These are phyloP conservation scores for Caenorhabditis sp. DNA, from an alignment of 2,888 invertebrate species.

Conservation along the genomic window DNA sequence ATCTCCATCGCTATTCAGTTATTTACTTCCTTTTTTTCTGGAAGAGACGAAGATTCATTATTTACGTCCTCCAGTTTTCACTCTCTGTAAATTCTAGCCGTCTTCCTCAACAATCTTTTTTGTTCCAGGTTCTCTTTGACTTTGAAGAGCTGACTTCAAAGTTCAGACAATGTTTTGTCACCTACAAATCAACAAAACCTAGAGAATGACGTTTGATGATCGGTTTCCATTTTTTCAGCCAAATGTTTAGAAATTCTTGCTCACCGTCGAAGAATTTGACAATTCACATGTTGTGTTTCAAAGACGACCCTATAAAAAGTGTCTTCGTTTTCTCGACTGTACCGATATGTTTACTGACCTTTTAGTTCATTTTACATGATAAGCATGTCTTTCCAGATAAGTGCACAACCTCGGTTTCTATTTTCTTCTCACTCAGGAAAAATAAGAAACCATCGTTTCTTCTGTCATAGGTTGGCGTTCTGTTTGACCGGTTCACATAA, in stretches of 20 bases:
- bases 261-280: constrained; percentile 47
- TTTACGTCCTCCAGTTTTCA: constrained; percentile 10
- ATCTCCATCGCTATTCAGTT: constrained; percentile 50
- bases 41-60: constrained; percentile 39
- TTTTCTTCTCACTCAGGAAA: background rate
- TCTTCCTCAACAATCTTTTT: too few relatives aligned
- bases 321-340: background rate
- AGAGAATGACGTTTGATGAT: constrained; percentile 45
- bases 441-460: constrained; percentile 4
- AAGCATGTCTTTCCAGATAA: constrained; percentile 30
- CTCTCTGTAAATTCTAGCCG: too few relatives aligned
- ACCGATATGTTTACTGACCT: constrained; percentile 34
- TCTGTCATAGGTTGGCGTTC: constrained; percentile 2
- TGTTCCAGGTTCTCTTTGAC: too few relatives aligned
- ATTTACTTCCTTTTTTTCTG: constrained; percentile 35
- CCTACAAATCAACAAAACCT: constrained; percentile 21
- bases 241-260: constrained; percentile 53
- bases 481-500: constrained; percentile 47
- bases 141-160: background rate
- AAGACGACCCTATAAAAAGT: constrained; percentile 44
- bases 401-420: constrained; percentile 34
- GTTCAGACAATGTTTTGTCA: background rate
- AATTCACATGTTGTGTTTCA: constrained; percentile 41
- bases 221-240: constrained; percentile 30
- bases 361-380: constrained; percentile 20